Evolutionary conservation across 1,140 invertebrate genomes (phyloP), one percentile per base, ranked within the genome.

Genomic region (Melitaea cinxia): DNA sequence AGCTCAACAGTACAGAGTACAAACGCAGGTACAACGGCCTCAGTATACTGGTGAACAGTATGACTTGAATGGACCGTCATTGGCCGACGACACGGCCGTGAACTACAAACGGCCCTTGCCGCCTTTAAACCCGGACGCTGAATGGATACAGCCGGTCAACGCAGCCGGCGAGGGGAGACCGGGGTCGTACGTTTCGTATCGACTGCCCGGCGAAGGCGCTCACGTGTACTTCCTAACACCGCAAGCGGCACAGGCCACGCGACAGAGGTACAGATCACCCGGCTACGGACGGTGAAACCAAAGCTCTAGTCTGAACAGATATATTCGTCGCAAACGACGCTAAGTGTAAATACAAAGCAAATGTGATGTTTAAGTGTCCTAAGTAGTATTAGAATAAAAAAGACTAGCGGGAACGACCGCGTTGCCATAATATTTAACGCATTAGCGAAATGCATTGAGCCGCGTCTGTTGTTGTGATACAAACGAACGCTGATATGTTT

Each of bases 201-300:
- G 93, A 64, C 80, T 96, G 23, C 95, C 95, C 0, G 94, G 94
- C 0, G 92, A 92, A 33, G 94, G 92, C 0, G 94, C 94, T 0
- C 95, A 95, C 84, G 94, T 96, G 75, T 96, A 96, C 79, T 95
- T 95, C 89, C 82, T 96, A 33, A 95, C 95, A 35, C 95, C 95
- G 1, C 65, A 65, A 24, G 47, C 93, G 3, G 90, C 95, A 5
- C 94, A 94, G 72, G 84, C 92, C 2, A 80, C 91, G 23, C 71
- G 87, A 70, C 63, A 88, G 77, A 69, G 91, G 74, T 81, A 86
- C 88, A 68, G 92, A 77, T 61, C 83, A 80, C 75, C 74, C 77
- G 72, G 91, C 75, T 89, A 91, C 85, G 81, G 91, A 82, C 85
- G 91, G 89, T 77, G 80, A 88, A 83, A 89, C 82, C 80, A 83